phyloP scores from a whole-genome alignment of 2,797 vertebrate species.

The Hafferia zeledoni region DNA sequence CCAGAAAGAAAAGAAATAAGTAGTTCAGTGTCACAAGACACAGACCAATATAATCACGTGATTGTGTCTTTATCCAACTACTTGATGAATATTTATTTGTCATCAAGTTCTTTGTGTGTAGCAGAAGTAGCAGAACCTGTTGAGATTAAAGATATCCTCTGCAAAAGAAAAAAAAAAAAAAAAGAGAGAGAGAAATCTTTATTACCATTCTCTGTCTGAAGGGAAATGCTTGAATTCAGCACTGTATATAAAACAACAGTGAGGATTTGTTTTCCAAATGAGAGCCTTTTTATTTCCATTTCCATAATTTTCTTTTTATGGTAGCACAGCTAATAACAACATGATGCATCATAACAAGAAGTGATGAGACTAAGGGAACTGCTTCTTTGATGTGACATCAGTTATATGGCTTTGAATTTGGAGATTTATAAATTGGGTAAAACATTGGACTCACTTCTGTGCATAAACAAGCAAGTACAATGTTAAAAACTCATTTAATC shows the following conservation, averaged over 20 bases:
- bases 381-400: background rate
- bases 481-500: slow-evolving; percentile 21
- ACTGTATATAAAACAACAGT: background rate
- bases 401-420: slow-evolving; percentile 10
- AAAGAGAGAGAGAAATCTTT: background rate
- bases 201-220: background rate
- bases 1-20: background rate
- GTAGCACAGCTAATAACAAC: background rate
- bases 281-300: background rate
- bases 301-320: background rate
- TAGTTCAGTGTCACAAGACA: background rate
- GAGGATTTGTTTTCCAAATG: background rate
- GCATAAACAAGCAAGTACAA: background rate
- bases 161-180: background rate
- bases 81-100: background rate
- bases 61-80: background rate
- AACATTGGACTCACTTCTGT: background rate
- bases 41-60: accelerated
- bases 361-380: background rate
- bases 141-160: background rate
- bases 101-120: background rate
- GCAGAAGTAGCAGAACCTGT: background rate
- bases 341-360: background rate
- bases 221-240: background rate
- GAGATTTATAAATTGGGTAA: background rate